A percentile compares a stretch with the other conserved stretches of the same genome.
Evolutionary conservation across 1,140 invertebrate genomes (phyloP).

Genomic region (Pteromalus puparum): DNA sequence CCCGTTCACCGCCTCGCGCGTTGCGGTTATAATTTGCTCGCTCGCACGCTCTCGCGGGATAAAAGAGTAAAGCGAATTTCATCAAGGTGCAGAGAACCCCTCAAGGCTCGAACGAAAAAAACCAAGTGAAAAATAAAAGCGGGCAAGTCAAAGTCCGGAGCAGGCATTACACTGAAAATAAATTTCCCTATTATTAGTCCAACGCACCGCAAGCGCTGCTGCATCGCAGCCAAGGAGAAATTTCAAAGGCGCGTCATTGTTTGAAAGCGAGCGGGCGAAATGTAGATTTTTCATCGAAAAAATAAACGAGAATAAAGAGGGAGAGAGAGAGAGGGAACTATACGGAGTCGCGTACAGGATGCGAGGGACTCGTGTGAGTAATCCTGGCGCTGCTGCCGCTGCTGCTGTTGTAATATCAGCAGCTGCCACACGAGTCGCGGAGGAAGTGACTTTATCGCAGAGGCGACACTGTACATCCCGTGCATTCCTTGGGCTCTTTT

Average conservation of each 20-base stretch:
- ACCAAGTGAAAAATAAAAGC: not conserved
- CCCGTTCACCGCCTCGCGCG: not conserved
- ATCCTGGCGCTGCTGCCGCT: slow-evolving; percentile 19
- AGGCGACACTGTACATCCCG: not conserved
- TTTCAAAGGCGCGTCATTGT: slow-evolving; percentile 28
- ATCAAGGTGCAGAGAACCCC: not conserved
- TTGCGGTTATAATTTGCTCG: too few species aligned
- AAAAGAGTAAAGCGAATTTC: slow-evolving; percentile 5
- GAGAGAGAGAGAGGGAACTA: not conserved
- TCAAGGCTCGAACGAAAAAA: not conserved
- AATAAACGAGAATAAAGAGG: not conserved
- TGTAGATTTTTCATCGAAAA: not conserved
- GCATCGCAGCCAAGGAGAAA: not conserved
- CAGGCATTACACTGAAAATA: slow-evolving; percentile 15
- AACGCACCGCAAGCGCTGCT: too few species aligned
- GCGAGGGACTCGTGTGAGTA: slow-evolving; percentile 18
- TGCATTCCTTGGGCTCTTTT: slow-evolving; percentile 8
- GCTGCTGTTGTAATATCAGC: slow-evolving; percentile 24
- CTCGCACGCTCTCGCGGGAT: not conserved
- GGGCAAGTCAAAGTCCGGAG: not conserved
- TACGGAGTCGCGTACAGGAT: not conserved
- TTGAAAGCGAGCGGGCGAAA: not conserved
- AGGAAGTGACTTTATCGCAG: slow-evolving; percentile 34
- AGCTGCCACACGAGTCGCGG: not conserved
- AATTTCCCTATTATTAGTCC: slow-evolving; percentile 9